Evolutionary conservation across 2,888 invertebrate genomes (phyloP), one percentile per base, ranked within the genome.

Genomic region (Erebia aethiops): DNA sequence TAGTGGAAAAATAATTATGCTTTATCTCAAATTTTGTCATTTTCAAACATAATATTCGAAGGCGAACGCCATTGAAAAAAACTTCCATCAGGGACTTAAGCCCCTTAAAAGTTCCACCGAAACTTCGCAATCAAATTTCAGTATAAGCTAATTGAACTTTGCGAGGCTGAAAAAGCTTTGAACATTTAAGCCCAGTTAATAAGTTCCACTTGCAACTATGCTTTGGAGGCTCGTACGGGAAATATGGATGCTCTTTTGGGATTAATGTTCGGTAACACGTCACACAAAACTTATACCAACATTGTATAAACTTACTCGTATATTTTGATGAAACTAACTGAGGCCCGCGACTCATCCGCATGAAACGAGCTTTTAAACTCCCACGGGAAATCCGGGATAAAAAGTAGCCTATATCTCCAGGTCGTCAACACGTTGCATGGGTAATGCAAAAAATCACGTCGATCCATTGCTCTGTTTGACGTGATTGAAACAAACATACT

Each of bases 41-140:
- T 60, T 60, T 43, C 21, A 14, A 49, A 62, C 18, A 62, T 49
- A 49, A 62, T 62, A 62, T 62, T 62, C 18, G 46, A 18, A 21
- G 60, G 61, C 61, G 16, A 52, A 64, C 49, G 26, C 56, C 56
- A 78, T 77, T 78, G 75, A 77, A 72, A 76, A 72, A 76, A 78
- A 77, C 75, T 76, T 78, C 65, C 64, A 63, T 70, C 74, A 74
- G 74, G 74, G 74, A 73, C 77, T 79, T 85, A 88, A 90, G 87
- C 88, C 82, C 83, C 86, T 87, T 85, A 83, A 84, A 88, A 87
- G 81, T 89, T 84, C 64, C 73, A 71, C 77, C 78, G 79, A 79
- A 88, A 89, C 86, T 90, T 89, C 68, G 82, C 86, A 89, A 90
- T 90, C 87, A 87, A 89, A 87, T 89, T 88, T 87, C 81, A 82